Base-by-base conservation (phyloP, 2,797 vertebrate genomes). In the Acanthopagrus latus region DNA sequence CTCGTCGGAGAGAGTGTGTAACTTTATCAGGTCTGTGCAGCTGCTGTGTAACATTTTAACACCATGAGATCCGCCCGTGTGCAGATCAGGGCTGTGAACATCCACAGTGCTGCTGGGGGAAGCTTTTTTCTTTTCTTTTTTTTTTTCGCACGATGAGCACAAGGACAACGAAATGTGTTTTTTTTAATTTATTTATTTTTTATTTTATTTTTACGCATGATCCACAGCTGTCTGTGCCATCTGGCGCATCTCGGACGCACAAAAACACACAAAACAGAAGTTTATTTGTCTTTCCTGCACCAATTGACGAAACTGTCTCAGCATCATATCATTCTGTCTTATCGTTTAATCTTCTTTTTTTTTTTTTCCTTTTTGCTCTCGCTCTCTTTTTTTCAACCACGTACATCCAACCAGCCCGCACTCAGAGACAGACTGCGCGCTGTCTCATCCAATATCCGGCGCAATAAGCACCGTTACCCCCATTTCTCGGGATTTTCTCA, bases 151-250 rank as follows among this genome's bases (percentile, higher is more conserved):
- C 29, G 6, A 33, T 33, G 29, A 33, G 29, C 29, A 9, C 33
- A 38, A 38, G 33, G 65, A 71, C 52, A 29, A 13, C 3, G 41
- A 55, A 38, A 20, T 50, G 52, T n/a, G n/a, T n/a, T n/a, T n/a
- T n/a, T n/a, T n/a, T n/a, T n/a, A n/a, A n/a, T n/a, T n/a, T n/a
- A n/a, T n/a, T n/a, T n/a, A n/a, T n/a, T n/a, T n/a, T n/a, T n/a
- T n/a, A 74, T 76, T 29, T 3, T 33, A 33, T 33, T 38, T 38
- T 74, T 62, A 38, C 25, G 64, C 73, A 44, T 50, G 44, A 27
- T 64, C 68, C 60, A 46, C 66, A 71, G 63, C 59, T 72, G 65
- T 8, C 27, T 50, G 86, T 76, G 70, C 75, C 80, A 47, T 27
- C 51, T 74, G 68, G 79, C 69, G 74, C 76, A 69, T 57, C 54